phyloP scores from a whole-genome alignment of 2,888 invertebrate genomes.

The Serripes groenlandicus region DNA sequence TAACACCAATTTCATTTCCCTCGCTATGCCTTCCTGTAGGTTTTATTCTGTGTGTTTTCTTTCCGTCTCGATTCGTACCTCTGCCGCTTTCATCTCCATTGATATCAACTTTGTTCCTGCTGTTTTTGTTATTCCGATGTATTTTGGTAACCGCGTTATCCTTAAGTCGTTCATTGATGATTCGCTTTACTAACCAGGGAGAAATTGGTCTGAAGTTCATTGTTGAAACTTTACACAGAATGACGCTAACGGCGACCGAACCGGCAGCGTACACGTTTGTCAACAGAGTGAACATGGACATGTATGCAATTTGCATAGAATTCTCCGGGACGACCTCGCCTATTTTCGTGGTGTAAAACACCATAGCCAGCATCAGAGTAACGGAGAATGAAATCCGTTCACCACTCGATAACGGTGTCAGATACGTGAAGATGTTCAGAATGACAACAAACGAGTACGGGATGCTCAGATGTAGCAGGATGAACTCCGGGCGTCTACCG shows the following conservation, averaged over 20 bases:
- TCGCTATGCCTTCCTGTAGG: not conserved
- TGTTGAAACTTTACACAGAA: conserved; percentile 7
- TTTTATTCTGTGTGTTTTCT: not conserved
- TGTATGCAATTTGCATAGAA: not conserved
- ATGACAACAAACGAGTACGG: not conserved
- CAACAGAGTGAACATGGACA: not conserved
- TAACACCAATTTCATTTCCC: not conserved
- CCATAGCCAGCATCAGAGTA: conserved; percentile 2
- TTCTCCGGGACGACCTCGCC: not conserved
- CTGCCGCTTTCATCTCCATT: too few species aligned
- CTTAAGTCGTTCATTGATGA: not conserved
- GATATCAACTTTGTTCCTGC: too few species aligned
- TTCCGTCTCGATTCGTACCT: not conserved
- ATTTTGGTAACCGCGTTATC: not conserved
- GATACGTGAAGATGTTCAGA: conserved; percentile 12
- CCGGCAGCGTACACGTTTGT: not conserved
- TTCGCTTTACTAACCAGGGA: not conserved
- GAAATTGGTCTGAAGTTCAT: not conserved
- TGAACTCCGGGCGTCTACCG: not conserved
- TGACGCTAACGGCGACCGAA: not conserved
- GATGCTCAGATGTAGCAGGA: not conserved
- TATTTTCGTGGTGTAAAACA: conserved; percentile 9
- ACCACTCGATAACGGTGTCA: not conserved
- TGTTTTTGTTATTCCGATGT: not conserved
- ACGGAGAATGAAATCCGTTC: conserved; percentile 7